Conservation (phyloP, 2,888 invertebrate genomes). For the Parasteatoda lunata region DNA sequence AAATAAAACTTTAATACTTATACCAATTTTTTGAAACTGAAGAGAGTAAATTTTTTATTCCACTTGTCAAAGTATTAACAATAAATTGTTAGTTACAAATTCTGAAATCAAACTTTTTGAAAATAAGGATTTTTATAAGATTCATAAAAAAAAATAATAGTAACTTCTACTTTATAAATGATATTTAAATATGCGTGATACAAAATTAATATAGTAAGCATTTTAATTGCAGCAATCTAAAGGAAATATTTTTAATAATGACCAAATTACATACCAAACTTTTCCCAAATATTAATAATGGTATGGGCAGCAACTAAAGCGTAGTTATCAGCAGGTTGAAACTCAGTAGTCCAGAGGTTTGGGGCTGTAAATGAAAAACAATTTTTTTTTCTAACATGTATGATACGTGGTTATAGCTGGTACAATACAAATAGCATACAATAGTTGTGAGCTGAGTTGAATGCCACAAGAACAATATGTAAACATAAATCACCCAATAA, state of each 20-base stretch:
- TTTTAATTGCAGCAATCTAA: neutral
- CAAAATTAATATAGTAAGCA: neutral
- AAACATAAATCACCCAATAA: too few relatives aligned
- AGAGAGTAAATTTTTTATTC: too few relatives aligned
- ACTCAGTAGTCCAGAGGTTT: conserved; percentile 75
- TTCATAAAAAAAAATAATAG: neutral
- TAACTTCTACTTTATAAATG: neutral
- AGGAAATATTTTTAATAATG: neutral
- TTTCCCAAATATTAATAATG: conserved; percentile 78
- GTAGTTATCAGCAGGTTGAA: conserved; percentile 82
- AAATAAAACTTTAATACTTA: too few relatives aligned
- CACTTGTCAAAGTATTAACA: too few relatives aligned
- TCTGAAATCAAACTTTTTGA: neutral
- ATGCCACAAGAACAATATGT: too few relatives aligned
- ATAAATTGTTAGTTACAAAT: too few relatives aligned
- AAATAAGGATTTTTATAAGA: neutral
- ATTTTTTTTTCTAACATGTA: conserved; percentile 19
- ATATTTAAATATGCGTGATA: neutral
- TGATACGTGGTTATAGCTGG: neutral
- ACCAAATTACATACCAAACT: conserved; percentile 73
- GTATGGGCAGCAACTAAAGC: conserved; percentile 85
- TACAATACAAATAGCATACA: too few relatives aligned
- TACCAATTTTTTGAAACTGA: too few relatives aligned
- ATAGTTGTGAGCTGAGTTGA: too few relatives aligned
- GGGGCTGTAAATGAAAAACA: conserved; percentile 67